These are phyloP conservation scores for Betta splendens DNA, from an alignment of 2,797 vertebrate genomes.

Conservation along the genomic window DNA sequence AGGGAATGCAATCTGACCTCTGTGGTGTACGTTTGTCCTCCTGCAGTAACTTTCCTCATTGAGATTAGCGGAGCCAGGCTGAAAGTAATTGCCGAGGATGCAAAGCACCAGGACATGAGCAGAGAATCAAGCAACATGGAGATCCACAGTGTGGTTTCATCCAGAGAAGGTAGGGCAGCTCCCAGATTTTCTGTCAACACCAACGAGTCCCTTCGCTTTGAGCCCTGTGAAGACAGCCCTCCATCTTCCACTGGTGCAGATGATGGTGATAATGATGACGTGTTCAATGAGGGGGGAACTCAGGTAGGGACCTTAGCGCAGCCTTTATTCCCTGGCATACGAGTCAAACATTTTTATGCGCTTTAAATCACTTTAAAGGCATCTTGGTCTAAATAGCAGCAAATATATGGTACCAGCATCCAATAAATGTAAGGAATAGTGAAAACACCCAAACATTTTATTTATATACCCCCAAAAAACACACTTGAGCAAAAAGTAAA, in stretches of 20 bases:
- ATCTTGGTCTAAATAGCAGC: neutral
- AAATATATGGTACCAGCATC: no score
- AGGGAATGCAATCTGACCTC: no score
- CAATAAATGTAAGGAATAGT: no score
- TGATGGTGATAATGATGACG: conserved; percentile 58
- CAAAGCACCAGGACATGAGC: conserved; percentile 60
- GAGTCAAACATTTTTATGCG: neutral
- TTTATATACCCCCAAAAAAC: neutral
- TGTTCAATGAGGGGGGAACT: conserved; percentile 55
- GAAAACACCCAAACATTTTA: no score
- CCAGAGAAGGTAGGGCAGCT: conserved; percentile 23
- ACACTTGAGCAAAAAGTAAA: neutral
- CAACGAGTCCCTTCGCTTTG: conserved; percentile 70
- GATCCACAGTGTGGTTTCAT: conserved; percentile 27
- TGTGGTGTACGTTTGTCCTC: no score
- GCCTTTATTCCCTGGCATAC: neutral
- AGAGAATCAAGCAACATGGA: conserved; percentile 47
- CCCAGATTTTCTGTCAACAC: conserved; percentile 69
- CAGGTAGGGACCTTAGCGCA: conserved; percentile 47
- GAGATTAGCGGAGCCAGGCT: conserved; percentile 80
- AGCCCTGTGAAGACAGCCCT: conserved; percentile 62
- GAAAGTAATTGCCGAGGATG: conserved; percentile 82
- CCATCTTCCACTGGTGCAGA: conserved; percentile 56
- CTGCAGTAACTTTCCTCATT: conserved; percentile 52
- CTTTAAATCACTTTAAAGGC: neutral